Evolutionary conservation across 2,888 invertebrate species (phyloP).

Genomic region (Nowickia ferox): DNA sequence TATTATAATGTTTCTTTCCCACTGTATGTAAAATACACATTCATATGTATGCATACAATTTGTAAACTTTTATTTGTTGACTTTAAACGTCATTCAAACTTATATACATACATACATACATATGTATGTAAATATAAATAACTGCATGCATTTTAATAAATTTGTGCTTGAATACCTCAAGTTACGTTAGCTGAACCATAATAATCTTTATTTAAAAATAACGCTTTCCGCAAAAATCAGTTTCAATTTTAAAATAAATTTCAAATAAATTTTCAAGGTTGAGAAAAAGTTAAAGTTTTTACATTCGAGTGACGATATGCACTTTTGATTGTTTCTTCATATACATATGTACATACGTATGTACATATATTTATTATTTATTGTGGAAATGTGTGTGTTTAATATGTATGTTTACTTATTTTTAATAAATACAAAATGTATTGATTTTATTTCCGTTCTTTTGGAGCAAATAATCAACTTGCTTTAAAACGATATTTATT

Average conservation of each 20-base stretch:
- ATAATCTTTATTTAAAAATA: too few species aligned
- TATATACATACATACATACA: not conserved
- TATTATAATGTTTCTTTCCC: too few species aligned
- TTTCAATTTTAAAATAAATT: not conserved
- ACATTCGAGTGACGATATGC: not conserved
- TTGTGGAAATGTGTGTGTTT: not conserved
- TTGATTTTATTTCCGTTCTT: conserved; percentile 50
- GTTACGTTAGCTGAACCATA: not conserved
- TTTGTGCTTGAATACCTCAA: not conserved
- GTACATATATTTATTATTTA: not conserved
- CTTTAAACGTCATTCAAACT: not conserved
- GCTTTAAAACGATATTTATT: conserved; percentile 56
- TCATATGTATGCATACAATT: conserved; percentile 9
- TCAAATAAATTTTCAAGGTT: not conserved
- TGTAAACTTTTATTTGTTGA: conserved; percentile 11
- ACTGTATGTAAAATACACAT: too few species aligned
- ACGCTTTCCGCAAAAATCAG: not conserved
- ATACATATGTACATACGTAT: not conserved
- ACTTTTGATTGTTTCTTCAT: not conserved
- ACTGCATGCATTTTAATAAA: not conserved
- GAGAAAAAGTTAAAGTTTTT: too few species aligned
- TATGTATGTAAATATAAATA: conserved; percentile 18
- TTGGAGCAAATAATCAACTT: conserved; percentile 29
- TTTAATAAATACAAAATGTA: conserved; percentile 45
- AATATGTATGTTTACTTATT: conserved; percentile 13